These are phyloP conservation scores for Monarcha castaneiventris DNA, from an alignment of 2,113 vertebrate species.

Conservation along the genomic window DNA sequence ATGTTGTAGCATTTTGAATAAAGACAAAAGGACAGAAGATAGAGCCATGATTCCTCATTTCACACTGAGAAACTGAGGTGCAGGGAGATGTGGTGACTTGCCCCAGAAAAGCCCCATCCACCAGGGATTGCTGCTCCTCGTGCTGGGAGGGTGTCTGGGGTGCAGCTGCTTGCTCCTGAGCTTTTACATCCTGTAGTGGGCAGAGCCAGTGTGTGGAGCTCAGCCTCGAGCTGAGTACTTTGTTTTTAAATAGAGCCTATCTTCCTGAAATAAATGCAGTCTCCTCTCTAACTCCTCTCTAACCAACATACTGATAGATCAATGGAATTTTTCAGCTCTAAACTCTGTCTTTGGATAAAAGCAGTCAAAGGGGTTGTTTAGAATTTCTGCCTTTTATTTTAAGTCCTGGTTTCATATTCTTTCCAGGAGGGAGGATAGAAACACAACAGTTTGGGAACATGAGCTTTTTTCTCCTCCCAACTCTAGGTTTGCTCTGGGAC, in stretches of 20 bases:
- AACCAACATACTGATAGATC: background rate
- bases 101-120: background rate
- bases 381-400: slow-evolving; percentile 36
- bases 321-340: slow-evolving; percentile 7
- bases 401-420: slow-evolving; percentile 20
- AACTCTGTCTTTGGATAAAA: slow-evolving; percentile 33
- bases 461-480: background rate
- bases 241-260: background rate
- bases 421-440: slow-evolving; percentile 18
- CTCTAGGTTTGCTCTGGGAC: background rate
- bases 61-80: background rate
- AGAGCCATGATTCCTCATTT: background rate
- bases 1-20: background rate
- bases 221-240: background rate
- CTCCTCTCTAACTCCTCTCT: background rate
- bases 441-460: background rate
- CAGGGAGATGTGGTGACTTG: background rate
- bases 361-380: background rate
- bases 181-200: background rate
- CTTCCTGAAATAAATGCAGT: background rate
- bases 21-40: background rate
- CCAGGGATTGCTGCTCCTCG: background rate
- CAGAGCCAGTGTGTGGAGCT: background rate
- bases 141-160: accelerated
- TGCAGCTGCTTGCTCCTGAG: background rate